Percentiles rank a stretch among this genome's conserved stretches.
phyloP scores from a whole-genome alignment of 2,797 vertebrate species.

The Enteromius radiatus region DNA sequence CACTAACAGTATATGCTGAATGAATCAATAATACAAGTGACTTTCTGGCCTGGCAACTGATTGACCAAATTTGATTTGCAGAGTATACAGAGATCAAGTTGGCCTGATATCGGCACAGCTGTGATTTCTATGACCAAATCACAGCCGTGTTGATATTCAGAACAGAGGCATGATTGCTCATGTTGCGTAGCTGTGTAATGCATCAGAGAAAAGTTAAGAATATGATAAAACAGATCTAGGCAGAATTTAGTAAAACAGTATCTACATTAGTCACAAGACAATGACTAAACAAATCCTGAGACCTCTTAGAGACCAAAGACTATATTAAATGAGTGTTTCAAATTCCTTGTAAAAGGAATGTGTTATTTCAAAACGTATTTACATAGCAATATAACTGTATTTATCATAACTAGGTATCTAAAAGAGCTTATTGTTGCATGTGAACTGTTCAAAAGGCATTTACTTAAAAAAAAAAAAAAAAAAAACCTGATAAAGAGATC shows the following conservation, averaged over 20 bases:
- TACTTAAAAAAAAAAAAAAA: neutral
- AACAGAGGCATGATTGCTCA: conserved; percentile 1
- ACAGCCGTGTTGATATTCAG: neutral
- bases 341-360: conserved; percentile 38
- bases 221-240: conserved; percentile 19
- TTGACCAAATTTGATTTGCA: neutral
- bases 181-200: neutral
- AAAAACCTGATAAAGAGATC: neutral
- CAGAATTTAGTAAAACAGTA: conserved; percentile 41
- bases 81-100: conserved; percentile 3
- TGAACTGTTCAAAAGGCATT: conserved; percentile 1
- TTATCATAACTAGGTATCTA: neutral
- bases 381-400: neutral
- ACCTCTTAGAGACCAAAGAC: conserved; percentile 54
- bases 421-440: conserved; percentile 7
- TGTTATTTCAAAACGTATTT: conserved; percentile 21
- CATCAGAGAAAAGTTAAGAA: conserved; percentile 29
- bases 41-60: neutral
- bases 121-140: neutral
- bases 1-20: conserved; percentile 39
- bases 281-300: conserved; percentile 20
- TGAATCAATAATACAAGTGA: neutral
- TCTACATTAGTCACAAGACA: conserved; percentile 34
- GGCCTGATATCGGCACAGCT: neutral
- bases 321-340: conserved; percentile 40